phyloP scores from a whole-genome alignment of 2,113 vertebrate genomes.

The Centropus unirufus region DNA sequence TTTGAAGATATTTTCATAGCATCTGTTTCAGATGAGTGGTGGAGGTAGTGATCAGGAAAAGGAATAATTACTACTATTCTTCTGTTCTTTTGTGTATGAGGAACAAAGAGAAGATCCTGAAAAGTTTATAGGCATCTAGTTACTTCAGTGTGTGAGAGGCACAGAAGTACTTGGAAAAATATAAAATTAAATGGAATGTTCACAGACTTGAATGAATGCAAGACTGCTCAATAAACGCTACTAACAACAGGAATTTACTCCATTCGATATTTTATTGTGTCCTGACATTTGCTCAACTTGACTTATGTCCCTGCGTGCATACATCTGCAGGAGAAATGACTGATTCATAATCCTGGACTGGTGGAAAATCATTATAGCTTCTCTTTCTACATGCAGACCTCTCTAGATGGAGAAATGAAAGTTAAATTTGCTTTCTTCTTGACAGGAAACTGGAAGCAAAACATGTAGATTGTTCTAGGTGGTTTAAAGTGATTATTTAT shows the following conservation, averaged over 20 bases:
- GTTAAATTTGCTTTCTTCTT: background rate
- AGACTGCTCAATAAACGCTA: background rate
- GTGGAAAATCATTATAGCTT: background rate
- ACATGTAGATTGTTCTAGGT: background rate
- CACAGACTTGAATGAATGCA: background rate
- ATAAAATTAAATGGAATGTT: background rate
- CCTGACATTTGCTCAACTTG: background rate
- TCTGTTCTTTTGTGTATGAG: background rate
- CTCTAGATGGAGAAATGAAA: background rate
- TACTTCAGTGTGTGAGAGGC: background rate
- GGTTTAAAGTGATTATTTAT: background rate
- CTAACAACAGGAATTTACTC: background rate
- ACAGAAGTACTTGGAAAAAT: background rate
- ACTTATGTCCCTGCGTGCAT: background rate
- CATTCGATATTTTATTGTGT: background rate
- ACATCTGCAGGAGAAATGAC: background rate
- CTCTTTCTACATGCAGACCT: background rate
- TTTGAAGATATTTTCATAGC: background rate
- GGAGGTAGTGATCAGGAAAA: background rate
- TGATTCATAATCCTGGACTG: background rate
- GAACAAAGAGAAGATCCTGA: background rate
- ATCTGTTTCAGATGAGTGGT: background rate
- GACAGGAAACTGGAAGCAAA: background rate
- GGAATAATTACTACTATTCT: rapidly evolving
- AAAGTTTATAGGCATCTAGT: background rate